Percentiles rank a stretch among this genome's conserved stretches.
Evolutionary conservation across 1,140 invertebrate species (phyloP).

Genomic region (Rhyacophila brunnea): DNA sequence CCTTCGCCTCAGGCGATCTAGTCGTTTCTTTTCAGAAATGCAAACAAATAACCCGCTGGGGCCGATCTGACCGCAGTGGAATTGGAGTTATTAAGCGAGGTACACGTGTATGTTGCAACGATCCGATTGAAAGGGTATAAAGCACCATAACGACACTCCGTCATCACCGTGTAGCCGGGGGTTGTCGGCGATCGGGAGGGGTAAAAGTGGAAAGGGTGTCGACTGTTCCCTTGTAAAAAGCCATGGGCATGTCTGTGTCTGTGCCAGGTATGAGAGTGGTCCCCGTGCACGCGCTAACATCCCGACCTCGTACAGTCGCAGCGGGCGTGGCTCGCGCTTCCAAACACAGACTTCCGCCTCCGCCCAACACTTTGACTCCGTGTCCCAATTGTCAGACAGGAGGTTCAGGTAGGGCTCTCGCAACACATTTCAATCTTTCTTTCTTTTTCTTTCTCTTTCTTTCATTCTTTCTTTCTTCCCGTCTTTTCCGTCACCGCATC

Average conservation of each 20-base stretch:
- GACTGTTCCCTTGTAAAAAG: conserved; percentile 1
- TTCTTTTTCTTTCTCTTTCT: too few species aligned
- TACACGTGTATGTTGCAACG: too few species aligned
- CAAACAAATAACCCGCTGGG: too few species aligned
- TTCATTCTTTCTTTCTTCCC: too few species aligned
- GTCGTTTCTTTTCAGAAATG: too few species aligned
- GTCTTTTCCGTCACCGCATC: not conserved
- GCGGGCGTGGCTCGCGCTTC: conserved; percentile 45
- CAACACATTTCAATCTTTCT: too few species aligned
- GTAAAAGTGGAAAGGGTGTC: not conserved
- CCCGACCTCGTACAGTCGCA: conserved; percentile 45
- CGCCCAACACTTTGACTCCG: conserved; percentile 47
- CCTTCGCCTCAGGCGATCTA: too few species aligned
- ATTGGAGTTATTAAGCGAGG: too few species aligned
- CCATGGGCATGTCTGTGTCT: conserved; percentile 4
- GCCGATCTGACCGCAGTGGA: too few species aligned
- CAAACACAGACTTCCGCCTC: conserved; percentile 33
- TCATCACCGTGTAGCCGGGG: not conserved
- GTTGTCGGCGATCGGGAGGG: not conserved
- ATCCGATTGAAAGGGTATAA: too few species aligned
- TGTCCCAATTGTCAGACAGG: conserved; percentile 49
- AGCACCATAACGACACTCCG: too few species aligned
- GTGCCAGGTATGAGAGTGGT: conserved; percentile 44
- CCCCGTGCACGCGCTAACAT: conserved; percentile 39
- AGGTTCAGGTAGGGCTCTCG: conserved; percentile 45